phyloP scores from a whole-genome alignment of 2,113 vertebrate species.

The Cygnus atratus region DNA sequence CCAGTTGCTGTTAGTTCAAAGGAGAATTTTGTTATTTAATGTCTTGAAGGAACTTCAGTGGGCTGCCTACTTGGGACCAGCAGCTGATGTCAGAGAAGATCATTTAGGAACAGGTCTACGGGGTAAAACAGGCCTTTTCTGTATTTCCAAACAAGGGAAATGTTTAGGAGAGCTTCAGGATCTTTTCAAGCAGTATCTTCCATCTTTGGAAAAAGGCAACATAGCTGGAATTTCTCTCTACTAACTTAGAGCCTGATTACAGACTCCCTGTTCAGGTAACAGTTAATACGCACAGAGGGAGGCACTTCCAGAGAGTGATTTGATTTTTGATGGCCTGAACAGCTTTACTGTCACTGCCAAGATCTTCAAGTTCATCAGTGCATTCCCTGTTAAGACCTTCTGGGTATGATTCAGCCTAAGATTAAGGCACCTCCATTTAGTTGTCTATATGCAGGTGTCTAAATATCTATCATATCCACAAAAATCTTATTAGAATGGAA shows the following conservation, averaged over 20 bases:
- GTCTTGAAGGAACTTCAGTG: constrained; percentile 32
- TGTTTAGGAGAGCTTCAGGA: not conserved
- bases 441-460: not conserved
- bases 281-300: not conserved
- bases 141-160: constrained; percentile 14
- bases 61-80: constrained; percentile 14
- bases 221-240: not conserved
- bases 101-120: constrained; percentile 4
- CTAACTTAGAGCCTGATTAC: not conserved
- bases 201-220: not conserved
- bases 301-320: not conserved
- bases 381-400: not conserved
- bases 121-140: not conserved
- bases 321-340: not conserved
- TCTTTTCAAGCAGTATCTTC: not conserved
- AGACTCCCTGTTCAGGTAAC: not conserved
- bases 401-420: not conserved
- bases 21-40: constrained; percentile 8
- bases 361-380: not conserved
- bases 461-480: not conserved
- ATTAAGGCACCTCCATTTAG: not conserved
- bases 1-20: not conserved
- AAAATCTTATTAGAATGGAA: not conserved
- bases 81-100: not conserved
- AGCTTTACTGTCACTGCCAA: not conserved